Percentiles rank a stretch among this genome's conserved stretches.
phyloP scores from a whole-genome alignment of 2,888 invertebrate genomes.

The Iselma pallidipennis region DNA sequence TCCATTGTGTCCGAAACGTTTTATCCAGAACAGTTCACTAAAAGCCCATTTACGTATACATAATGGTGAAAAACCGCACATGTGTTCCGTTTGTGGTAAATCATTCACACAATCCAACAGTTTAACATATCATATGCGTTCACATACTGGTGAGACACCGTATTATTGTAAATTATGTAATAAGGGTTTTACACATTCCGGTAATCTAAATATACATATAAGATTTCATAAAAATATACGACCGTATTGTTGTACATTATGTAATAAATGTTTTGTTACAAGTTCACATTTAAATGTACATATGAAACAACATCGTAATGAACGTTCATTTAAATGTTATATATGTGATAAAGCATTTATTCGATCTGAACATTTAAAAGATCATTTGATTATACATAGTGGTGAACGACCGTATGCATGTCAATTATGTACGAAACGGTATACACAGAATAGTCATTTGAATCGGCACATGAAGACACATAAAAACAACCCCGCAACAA shows the following conservation, averaged over 20 bases:
- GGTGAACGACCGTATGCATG: conserved; percentile 65
- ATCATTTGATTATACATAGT: conserved; percentile 62
- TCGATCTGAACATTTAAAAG: conserved; percentile 58
- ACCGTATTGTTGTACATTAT: conserved; percentile 41
- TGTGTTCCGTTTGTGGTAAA: conserved; percentile 41
- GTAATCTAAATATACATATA: conserved; percentile 45
- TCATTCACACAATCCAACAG: conserved; percentile 42
- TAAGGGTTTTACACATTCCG: conserved; percentile 42
- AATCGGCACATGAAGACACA: conserved; percentile 45
- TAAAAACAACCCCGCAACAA: too few species aligned
- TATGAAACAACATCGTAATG: conserved; percentile 44
- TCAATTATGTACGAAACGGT: conserved; percentile 53
- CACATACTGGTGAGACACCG: conserved; percentile 44
- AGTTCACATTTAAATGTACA: conserved; percentile 47
- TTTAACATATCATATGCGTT: conserved; percentile 40
- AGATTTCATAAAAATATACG: conserved; percentile 45
- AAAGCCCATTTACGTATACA: conserved; percentile 35
- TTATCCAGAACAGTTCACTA: conserved; percentile 38
- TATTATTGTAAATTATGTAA: conserved; percentile 39
- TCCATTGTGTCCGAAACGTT: conserved; percentile 34
- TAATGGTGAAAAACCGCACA: conserved; percentile 35
- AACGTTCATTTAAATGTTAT: conserved; percentile 52
- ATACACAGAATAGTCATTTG: conserved; percentile 47
- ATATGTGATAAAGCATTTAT: conserved; percentile 61
- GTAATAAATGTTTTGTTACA: conserved; percentile 44